A percentile compares a stretch with the other conserved stretches of the same genome.
These are phyloP conservation scores for Myiothlypis coronata DNA, from an alignment of 2,797 vertebrate genomes.

Conservation along the genomic window DNA sequence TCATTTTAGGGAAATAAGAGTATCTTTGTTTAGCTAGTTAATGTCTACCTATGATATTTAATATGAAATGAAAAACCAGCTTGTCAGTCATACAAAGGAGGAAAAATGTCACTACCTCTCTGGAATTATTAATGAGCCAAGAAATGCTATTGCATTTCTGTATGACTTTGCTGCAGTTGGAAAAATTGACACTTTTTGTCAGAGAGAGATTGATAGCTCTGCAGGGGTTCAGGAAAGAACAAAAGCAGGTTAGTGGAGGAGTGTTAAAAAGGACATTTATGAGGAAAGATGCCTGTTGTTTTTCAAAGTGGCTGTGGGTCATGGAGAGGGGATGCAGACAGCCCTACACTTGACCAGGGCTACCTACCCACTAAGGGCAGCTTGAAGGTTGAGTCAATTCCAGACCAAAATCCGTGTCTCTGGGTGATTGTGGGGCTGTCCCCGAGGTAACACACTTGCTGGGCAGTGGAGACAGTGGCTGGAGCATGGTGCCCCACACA, in stretches of 20 bases:
- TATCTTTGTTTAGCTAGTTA: background rate
- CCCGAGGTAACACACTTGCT: background rate
- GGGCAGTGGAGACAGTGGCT: background rate
- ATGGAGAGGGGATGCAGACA: background rate
- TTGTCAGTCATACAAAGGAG: background rate
- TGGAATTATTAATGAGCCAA: background rate
- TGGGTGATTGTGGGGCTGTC: background rate
- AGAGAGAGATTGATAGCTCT: slow-evolving; percentile 1
- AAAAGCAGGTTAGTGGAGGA: background rate
- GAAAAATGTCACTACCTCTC: background rate
- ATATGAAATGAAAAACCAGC: background rate
- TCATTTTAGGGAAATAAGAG: background rate
- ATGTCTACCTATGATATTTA: background rate
- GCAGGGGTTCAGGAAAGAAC: background rate
- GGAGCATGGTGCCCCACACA: background rate
- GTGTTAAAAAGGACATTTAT: background rate
- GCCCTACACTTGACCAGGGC: background rate
- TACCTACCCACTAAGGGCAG: background rate
- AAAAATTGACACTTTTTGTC: slow-evolving; percentile 3
- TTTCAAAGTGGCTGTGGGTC: background rate
- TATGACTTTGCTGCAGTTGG: background rate
- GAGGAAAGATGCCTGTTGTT: background rate
- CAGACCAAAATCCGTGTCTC: background rate
- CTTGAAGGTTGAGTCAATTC: background rate
- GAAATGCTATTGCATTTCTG: background rate